phyloP scores from a whole-genome alignment of 2,888 invertebrate genomes.

The Tridacna gigas region DNA sequence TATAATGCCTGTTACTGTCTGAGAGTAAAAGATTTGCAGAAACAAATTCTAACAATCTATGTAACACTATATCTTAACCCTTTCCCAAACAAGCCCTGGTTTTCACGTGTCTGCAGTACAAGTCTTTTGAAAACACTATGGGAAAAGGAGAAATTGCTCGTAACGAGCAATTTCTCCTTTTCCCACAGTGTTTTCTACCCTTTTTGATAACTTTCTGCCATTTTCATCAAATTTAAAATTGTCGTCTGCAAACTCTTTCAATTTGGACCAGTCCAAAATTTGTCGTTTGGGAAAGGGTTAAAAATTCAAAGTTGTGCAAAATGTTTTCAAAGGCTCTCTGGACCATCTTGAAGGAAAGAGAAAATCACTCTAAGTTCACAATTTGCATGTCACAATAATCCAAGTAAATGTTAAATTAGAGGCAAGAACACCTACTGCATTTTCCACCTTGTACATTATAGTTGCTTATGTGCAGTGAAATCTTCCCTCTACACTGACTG shows the following conservation, averaged over 20 bases:
- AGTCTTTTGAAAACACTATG: background rate
- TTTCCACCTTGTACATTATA: too few species aligned
- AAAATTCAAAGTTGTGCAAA: background rate
- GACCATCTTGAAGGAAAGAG: too few species aligned
- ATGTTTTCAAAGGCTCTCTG: too few species aligned
- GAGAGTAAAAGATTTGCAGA: too few species aligned
- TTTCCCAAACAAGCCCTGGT: background rate
- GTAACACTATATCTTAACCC: background rate
- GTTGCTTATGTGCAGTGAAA: too few species aligned
- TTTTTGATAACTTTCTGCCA: background rate
- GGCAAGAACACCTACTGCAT: too few species aligned
- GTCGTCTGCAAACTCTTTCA: background rate
- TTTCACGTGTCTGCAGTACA: background rate
- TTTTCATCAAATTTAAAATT: background rate
- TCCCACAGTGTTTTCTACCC: background rate
- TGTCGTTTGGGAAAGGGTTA: background rate
- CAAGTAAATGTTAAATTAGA: too few species aligned
- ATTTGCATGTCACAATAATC: too few species aligned
- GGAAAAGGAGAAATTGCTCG: constrained; percentile 18
- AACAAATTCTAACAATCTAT: too few species aligned
- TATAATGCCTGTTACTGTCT: too few species aligned
- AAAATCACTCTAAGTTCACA: too few species aligned
- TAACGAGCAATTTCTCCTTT: constrained; percentile 6
- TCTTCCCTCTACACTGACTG: too few species aligned
- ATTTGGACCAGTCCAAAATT: background rate